Base-by-base conservation (phyloP, 2,797 vertebrate genomes). In the Pitangus sulphuratus region DNA sequence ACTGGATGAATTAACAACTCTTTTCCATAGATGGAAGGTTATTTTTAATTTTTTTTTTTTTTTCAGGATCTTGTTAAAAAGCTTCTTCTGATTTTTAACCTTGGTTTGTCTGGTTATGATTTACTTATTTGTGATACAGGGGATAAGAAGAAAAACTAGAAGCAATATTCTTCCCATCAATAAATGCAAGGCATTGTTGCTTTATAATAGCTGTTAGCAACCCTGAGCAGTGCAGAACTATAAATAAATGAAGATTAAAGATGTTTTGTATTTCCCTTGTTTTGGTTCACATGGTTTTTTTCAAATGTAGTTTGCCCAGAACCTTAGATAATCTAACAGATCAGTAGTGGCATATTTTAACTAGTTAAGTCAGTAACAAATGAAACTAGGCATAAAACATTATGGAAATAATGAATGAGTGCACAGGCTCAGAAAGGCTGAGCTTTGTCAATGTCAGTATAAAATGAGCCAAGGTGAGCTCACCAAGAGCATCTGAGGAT, bases 1-100 rank as follows among this genome's bases (percentile, higher is more conserved):
- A 97, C 95, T 97, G 58, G 0, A 84, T 86, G 94, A 97, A 97
- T 97, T 98, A 98, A 95, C 97, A 97, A 90, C 92, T 97, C 89
- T 97, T 87, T 96, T 83, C 86, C 77, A 72, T 94, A 92, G 90
- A 97, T 92, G 79, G 93, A 87, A 88, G 44, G 71, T 85, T 93
- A 68, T 85, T 90, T 89, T 89, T 33, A 93, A 75, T 60, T 82
- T 74, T 61, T 86, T 40, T 87, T 44, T 31, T 61, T 86, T 40
- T 87, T 44, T 28, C 45, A 64, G 39, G 22, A 72, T 94, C 87
- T 95, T 85, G 77, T 97, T 97, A 96, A 97, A 97, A 96, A 87
- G 80, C 77, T 48, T 94, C 66, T 65, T 93, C 76, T 90, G 72
- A 72, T 83, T 95, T 96, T 96, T 97, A 97, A 97, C 97, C 95